Percentiles rank a stretch among this genome's conserved stretches.
Conservation (phyloP, 2,888 invertebrate species). For the Napeogenes inachia region DNA sequence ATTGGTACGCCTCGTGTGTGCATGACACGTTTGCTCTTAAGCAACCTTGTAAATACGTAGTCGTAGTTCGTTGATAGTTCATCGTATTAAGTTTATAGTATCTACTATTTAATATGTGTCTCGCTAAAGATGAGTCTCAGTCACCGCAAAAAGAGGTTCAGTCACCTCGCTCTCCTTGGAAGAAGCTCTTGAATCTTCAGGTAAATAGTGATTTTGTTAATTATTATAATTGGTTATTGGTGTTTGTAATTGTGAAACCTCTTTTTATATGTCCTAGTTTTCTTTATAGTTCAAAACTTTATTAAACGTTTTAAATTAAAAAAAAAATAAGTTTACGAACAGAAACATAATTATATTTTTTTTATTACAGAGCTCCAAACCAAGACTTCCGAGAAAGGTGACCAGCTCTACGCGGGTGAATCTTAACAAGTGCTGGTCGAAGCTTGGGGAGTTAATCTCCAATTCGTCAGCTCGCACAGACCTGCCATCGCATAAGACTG, state of each 20-base stretch:
- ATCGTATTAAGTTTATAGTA: conserved; percentile 52
- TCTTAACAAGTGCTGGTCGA: conserved; percentile 81
- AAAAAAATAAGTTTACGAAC: background rate
- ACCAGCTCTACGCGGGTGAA: conserved; percentile 78
- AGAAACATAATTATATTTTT: conserved; percentile 33
- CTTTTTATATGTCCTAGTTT: background rate
- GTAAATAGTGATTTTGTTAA: conserved; percentile 44
- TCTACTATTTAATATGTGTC: conserved; percentile 71
- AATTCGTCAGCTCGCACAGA: conserved; percentile 63
- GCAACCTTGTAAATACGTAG: conserved; percentile 68
- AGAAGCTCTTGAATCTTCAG: conserved; percentile 76
- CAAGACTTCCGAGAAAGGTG: conserved; percentile 76
- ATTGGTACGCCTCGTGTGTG: conserved; percentile 60
- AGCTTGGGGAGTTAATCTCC: conserved; percentile 77
- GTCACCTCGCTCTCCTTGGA: conserved; percentile 76
- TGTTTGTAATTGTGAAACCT: conserved; percentile 5
- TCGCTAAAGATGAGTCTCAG: conserved; percentile 68
- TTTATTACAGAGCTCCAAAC: conserved; percentile 75
- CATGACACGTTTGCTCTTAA: conserved; percentile 51
- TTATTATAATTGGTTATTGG: conserved; percentile 9
- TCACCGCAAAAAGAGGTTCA: conserved; percentile 64
- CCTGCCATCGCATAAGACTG: conserved; percentile 72
- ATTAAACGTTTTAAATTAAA: background rate
- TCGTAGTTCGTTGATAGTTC: conserved; percentile 32
- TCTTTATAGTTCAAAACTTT: background rate